Percentiles rank a stretch among this genome's conserved stretches.
Evolutionary conservation across 2,113 vertebrate species (phyloP).

Genomic region (Opisthocomus hoazin): DNA sequence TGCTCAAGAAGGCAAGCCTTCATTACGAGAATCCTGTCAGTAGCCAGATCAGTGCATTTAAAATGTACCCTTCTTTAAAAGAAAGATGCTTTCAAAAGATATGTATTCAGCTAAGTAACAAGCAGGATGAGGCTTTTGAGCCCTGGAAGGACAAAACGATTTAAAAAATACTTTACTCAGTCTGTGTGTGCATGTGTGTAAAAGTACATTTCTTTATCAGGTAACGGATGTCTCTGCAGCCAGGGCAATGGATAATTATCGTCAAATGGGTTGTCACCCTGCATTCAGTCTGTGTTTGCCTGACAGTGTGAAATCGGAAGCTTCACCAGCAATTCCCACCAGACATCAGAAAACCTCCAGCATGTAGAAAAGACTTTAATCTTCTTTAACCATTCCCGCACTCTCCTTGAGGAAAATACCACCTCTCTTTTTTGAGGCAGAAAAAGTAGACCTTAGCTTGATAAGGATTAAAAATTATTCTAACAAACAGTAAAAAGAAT

Average conservation of each 20-base stretch:
- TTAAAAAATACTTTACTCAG: not conserved
- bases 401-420: not conserved
- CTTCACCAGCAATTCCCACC: constrained; percentile 53
- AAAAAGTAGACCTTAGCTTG: not conserved
- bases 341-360: constrained; percentile 46
- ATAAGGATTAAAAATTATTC: not conserved
- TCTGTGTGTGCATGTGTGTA: not conserved
- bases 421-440: not conserved
- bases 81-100: not conserved
- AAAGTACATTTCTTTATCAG: constrained; percentile 41
- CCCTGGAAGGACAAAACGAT: not conserved
- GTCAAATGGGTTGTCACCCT: constrained; percentile 62
- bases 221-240: constrained; percentile 38
- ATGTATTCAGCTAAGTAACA: not conserved
- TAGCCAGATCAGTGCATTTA: not conserved
- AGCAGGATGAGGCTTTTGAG: not conserved
- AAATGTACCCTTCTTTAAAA: not conserved
- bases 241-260: constrained; percentile 58
- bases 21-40: not conserved
- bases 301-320: constrained; percentile 52
- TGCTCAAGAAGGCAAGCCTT: not conserved
- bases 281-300: not conserved
- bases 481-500: not conserved
- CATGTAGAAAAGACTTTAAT: constrained; percentile 47
- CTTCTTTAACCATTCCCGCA: not conserved